These are phyloP conservation scores for Xylocampa areola DNA, from an alignment of 2,888 invertebrate genomes.

Conservation along the genomic window DNA sequence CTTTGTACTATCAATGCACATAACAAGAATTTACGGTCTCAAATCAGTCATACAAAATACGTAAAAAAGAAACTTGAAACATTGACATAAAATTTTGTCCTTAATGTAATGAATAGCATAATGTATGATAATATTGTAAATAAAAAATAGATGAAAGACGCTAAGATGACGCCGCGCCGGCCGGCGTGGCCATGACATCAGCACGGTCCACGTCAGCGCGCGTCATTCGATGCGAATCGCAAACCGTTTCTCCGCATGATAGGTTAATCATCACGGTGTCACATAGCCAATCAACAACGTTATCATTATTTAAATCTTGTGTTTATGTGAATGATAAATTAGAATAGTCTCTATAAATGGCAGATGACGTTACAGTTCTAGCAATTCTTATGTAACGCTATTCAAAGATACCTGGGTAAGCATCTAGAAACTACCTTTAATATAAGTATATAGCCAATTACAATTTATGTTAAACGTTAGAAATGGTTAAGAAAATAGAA, in stretches of 20 bases:
- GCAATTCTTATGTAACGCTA: conserved; percentile 49
- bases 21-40: too few species aligned
- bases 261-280: conserved; percentile 78
- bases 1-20: too few species aligned
- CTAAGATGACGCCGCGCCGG: conserved; percentile 70
- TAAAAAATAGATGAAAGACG: conserved; percentile 53
- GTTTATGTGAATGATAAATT: conserved; percentile 65
- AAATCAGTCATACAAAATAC: too few species aligned
- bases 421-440: conserved; percentile 17
- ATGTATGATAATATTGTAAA: conserved; percentile 36
- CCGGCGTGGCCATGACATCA: conserved; percentile 84
- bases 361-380: conserved; percentile 60
- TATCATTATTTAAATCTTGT: conserved; percentile 73
- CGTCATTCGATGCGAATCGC: conserved; percentile 80
- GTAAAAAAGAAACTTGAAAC: too few species aligned
- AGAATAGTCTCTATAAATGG: conserved; percentile 60
- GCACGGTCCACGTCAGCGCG: conserved; percentile 76
- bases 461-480: background rate
- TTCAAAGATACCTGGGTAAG: conserved; percentile 30
- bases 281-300: conserved; percentile 74
- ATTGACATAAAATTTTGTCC: too few species aligned
- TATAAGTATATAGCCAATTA: conserved; percentile 3
- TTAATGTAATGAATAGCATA: conserved; percentile 1
- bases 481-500: background rate
- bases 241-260: conserved; percentile 69